Evolutionary conservation across 1,140 invertebrate genomes (phyloP).

Genomic region (Ectropis grisescens): DNA sequence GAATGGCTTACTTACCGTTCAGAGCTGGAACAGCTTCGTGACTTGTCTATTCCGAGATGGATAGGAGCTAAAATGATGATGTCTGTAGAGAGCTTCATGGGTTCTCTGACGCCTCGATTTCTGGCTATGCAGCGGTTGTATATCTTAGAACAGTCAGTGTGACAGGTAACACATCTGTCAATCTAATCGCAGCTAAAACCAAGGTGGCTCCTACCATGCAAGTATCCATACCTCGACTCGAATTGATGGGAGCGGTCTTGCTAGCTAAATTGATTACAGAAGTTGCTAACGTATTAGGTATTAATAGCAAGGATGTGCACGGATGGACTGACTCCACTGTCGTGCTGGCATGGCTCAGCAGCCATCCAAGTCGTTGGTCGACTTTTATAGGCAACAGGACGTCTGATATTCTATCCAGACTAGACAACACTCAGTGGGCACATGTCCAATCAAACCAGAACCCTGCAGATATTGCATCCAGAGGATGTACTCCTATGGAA

Average conservation of each 20-base stretch:
- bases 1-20: constrained; percentile 17
- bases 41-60: constrained; percentile 11
- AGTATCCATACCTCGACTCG: constrained; percentile 28
- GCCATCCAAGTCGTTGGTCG: constrained; percentile 23
- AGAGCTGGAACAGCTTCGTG: no score
- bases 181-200: constrained; percentile 13
- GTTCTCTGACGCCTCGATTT: constrained; percentile 27
- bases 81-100: constrained; percentile 5
- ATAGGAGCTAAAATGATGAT: constrained; percentile 2
- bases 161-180: constrained; percentile 3
- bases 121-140: constrained; percentile 24
- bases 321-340: constrained; percentile 55
- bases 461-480: constrained; percentile 51
- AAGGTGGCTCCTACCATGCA: constrained; percentile 37
- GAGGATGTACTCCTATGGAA: no score
- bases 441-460: constrained; percentile 50
- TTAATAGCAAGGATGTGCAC: constrained; percentile 18
- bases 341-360: constrained; percentile 38
- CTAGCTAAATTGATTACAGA: constrained; percentile 14
- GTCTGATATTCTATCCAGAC: constrained; percentile 25
- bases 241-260: constrained; percentile 33
- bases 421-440: constrained; percentile 27
- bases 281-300: constrained; percentile 14
- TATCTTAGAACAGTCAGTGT: constrained; percentile 15
- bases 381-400: constrained; percentile 52